phyloP scores from a whole-genome alignment of 2,113 vertebrate genomes.

The Crotalus viridis region DNA sequence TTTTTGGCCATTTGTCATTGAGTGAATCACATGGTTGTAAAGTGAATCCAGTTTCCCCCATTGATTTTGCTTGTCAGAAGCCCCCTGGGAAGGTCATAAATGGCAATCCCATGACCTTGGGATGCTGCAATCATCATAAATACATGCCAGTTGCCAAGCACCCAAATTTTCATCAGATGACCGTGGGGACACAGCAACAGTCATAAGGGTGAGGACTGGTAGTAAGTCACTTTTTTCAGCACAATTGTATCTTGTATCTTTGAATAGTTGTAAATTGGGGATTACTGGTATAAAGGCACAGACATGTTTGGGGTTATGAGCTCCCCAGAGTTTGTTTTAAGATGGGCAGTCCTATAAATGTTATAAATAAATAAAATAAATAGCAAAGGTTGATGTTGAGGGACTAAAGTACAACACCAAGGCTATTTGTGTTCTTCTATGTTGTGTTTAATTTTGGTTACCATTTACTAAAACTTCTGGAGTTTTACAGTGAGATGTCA shows the following conservation, averaged over 20 bases:
- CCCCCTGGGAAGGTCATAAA: neutral
- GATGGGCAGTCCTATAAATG: neutral
- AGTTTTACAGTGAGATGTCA: neutral
- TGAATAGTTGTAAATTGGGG: neutral
- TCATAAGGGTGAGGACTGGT: neutral
- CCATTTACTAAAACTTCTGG: neutral
- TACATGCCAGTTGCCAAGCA: neutral
- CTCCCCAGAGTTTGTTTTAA: neutral
- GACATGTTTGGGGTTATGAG: neutral
- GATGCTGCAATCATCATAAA: neutral
- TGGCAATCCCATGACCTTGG: neutral
- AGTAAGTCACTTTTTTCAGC: neutral
- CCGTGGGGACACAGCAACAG: neutral
- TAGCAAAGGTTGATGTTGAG: neutral
- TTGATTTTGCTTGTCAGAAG: neutral
- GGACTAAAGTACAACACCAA: neutral
- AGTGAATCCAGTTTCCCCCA: neutral
- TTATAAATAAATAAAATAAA: neutral
- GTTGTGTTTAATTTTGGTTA: neutral
- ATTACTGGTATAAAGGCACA: neutral
- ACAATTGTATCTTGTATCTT: neutral
- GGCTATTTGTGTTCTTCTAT: neutral
- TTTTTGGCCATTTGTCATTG: neutral
- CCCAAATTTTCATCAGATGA: neutral
- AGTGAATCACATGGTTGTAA: neutral